These are phyloP conservation scores for Onychomys torridus DNA, from an alignment of 2,797 vertebrate species.

Conservation along the genomic window DNA sequence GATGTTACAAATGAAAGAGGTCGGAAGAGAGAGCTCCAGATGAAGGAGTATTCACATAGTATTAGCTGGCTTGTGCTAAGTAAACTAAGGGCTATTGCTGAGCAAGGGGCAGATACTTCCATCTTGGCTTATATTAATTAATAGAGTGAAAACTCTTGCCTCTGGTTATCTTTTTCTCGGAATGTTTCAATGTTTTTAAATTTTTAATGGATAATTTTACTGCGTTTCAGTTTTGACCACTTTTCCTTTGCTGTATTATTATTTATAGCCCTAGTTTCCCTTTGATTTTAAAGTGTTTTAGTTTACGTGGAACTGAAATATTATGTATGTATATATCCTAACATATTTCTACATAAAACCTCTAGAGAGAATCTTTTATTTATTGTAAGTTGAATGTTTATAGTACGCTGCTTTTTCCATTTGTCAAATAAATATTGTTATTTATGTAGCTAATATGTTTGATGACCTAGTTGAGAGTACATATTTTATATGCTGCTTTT, in stretches of 20 bases:
- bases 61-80: neutral
- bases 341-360: slow-evolving; percentile 21
- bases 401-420: slow-evolving; percentile 46
- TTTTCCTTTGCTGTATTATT: slow-evolving; percentile 44
- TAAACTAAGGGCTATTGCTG: neutral
- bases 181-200: slow-evolving; percentile 47
- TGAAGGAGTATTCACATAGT: neutral
- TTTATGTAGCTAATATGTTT: slow-evolving; percentile 64
- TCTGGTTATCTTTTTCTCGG: neutral
- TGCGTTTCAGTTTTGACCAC: neutral
- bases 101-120: neutral
- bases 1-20: neutral
- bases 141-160: neutral
- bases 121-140: slow-evolving; percentile 7
- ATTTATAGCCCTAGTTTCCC: neutral
- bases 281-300: slow-evolving; percentile 53
- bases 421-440: slow-evolving; percentile 64
- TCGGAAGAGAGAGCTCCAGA: neutral
- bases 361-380: slow-evolving; percentile 47
- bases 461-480: slow-evolving; percentile 34
- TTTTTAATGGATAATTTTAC: neutral
- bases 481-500: slow-evolving; percentile 57
- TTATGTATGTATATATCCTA: neutral
- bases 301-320: slow-evolving; percentile 49
- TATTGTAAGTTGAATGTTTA: slow-evolving; percentile 60